A percentile compares a stretch with the other conserved stretches of the same genome.
phyloP scores from a whole-genome alignment of 2,113 vertebrate genomes.

The Nettapus auritus region DNA sequence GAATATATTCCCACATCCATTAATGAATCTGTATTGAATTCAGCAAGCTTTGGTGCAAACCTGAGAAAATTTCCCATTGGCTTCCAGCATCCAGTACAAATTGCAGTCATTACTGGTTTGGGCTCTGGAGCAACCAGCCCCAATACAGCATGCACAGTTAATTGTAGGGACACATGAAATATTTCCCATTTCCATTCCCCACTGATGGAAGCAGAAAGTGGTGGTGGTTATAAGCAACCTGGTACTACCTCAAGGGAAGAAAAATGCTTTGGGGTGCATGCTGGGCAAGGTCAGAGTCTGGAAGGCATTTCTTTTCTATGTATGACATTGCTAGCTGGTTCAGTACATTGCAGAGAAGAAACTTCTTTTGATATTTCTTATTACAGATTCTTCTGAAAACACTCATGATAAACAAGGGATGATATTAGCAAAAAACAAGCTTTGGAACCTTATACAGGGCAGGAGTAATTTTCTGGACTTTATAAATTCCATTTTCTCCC shows the following conservation, averaged over 20 bases:
- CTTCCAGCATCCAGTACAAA: neutral
- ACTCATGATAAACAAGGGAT: neutral
- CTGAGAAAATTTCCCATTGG: neutral
- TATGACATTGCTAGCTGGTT: neutral
- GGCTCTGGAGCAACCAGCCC: neutral
- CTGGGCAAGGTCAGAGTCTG: neutral
- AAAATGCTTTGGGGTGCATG: neutral
- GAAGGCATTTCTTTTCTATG: neutral
- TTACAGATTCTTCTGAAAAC: neutral
- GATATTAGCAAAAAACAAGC: neutral
- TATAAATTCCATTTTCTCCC: neutral
- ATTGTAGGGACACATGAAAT: neutral
- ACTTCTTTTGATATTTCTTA: neutral
- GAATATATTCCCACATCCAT: neutral
- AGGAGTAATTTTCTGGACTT: neutral
- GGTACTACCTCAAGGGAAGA: neutral
- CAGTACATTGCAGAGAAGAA: neutral
- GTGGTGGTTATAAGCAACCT: neutral
- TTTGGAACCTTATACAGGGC: neutral
- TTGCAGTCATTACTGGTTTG: fast-evolving
- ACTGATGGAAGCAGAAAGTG: neutral
- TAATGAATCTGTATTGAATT: neutral
- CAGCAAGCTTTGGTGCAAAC: neutral
- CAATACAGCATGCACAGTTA: neutral
- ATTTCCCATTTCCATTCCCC: neutral